Conservation (phyloP, 2,797 vertebrate genomes). For the Lithobates pipiens region DNA sequence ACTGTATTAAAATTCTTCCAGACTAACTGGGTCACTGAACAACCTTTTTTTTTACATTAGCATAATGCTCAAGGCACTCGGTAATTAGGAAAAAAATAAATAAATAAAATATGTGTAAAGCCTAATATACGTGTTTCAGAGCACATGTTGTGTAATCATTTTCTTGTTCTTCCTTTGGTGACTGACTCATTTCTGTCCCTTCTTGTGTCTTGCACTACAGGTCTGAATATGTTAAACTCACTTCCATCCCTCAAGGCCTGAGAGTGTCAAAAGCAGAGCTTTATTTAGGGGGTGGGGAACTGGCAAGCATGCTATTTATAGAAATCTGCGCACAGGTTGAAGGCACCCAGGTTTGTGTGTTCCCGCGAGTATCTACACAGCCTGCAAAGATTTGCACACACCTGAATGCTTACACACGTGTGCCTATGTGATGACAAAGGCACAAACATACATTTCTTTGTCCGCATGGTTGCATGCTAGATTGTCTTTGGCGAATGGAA, state of each 20-base stretch:
- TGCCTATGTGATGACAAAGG: constrained; percentile 23
- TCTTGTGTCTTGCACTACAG: constrained; percentile 26
- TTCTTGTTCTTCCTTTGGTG: neutral
- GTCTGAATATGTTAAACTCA: constrained; percentile 52
- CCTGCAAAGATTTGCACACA: constrained; percentile 16
- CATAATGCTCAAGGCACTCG: too few relatives aligned
- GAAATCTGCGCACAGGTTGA: constrained; percentile 30
- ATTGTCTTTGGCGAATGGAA: constrained; percentile 16
- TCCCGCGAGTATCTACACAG: constrained; percentile 21
- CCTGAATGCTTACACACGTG: constrained; percentile 40
- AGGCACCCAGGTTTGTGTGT: constrained; percentile 30
- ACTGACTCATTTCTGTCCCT: constrained; percentile 5
- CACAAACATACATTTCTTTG: constrained; percentile 1
- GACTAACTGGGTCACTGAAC: too few relatives aligned
- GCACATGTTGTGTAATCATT: neutral
- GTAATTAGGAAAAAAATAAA: too few relatives aligned
- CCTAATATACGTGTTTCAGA: too few relatives aligned
- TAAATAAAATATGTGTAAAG: too few relatives aligned
- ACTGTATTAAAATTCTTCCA: too few relatives aligned
- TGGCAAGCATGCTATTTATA: constrained; percentile 36
- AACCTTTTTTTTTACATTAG: too few relatives aligned
- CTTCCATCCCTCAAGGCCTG: constrained; percentile 31
- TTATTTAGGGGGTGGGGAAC: constrained; percentile 37
- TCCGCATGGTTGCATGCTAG: constrained; percentile 10
- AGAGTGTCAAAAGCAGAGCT: constrained; percentile 46